Percentiles rank a stretch among this genome's conserved stretches.
Conservation (phyloP, 2,888 invertebrate species). For the Agrilus mali region DNA sequence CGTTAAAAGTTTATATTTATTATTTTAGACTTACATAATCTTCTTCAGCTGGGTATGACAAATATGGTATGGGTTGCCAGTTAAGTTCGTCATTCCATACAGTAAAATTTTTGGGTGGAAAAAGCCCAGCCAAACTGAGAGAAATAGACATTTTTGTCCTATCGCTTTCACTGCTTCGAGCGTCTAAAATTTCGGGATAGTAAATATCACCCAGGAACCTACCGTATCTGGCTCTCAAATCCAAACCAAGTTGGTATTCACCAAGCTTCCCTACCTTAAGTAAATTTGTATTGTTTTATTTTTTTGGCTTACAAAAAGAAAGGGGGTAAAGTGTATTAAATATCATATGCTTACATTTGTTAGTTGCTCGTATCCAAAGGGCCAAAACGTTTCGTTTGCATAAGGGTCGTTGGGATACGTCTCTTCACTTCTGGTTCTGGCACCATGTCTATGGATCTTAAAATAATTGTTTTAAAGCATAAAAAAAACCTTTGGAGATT, state of each 20-base stretch:
- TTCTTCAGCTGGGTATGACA: constrained; percentile 2
- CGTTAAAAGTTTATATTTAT: too few species aligned
- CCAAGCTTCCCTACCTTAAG: constrained; percentile 26
- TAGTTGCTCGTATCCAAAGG: constrained; percentile 38
- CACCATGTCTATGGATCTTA: constrained; percentile 60
- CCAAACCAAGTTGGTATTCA: constrained; percentile 32
- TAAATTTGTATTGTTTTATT: background rate
- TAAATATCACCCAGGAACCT: constrained; percentile 28
- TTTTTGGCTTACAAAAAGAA: too few species aligned
- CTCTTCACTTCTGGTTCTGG: constrained; percentile 51
- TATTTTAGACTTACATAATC: constrained; percentile 2
- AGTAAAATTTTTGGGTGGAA: constrained; percentile 36
- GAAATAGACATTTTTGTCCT: constrained; percentile 58
- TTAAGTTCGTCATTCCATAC: constrained; percentile 4
- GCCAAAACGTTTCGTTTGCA: constrained; percentile 30
- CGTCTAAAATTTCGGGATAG: constrained; percentile 31
- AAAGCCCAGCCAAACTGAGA: constrained; percentile 52
- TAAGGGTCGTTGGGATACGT: constrained; percentile 34
- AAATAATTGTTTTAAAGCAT: too few species aligned
- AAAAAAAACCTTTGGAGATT: too few species aligned
- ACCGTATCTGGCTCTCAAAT: constrained; percentile 30
- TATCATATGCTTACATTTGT: constrained; percentile 29
- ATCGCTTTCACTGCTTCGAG: constrained; percentile 49
- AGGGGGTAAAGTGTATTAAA: background rate
- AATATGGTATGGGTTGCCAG: constrained; percentile 16